A percentile compares a stretch with the other conserved stretches of the same genome.
Evolutionary conservation across 37 sponge, comb jelly and placozoan genomes (phyloP).

Genomic region (Chondrilla cf. caribensis): DNA sequence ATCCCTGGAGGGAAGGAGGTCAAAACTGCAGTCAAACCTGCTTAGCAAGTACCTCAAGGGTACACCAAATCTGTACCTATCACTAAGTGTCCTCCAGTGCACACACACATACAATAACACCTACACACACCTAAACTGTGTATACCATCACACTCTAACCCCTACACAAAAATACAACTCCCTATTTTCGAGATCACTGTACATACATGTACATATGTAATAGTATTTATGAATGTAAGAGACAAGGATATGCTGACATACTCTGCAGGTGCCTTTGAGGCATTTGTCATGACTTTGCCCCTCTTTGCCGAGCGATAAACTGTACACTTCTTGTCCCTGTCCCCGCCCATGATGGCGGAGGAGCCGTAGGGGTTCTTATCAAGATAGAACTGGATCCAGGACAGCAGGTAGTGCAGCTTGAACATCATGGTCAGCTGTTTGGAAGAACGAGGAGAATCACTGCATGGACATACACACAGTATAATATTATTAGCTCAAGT

Average conservation of each 20-base stretch:
- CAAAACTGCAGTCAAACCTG: conserved; percentile 31
- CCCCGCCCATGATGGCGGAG: conserved; percentile 31
- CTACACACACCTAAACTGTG: too few relatives aligned
- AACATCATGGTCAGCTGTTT: conserved; percentile 39
- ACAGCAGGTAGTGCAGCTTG: conserved; percentile 29
- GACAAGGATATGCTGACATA: not conserved
- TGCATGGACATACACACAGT: not conserved
- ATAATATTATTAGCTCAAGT: not conserved
- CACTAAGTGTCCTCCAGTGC: too few relatives aligned
- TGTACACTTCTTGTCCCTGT: conserved; percentile 42
- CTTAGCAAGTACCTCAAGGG: too few relatives aligned
- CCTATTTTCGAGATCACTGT: too few relatives aligned
- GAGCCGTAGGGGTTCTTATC: conserved; percentile 44
- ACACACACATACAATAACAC: too few relatives aligned
- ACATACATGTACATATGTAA: not conserved
- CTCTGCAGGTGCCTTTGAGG: conserved; percentile 15
- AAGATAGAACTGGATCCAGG: conserved; percentile 42
- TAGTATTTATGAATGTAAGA: not conserved
- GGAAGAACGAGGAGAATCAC: not conserved
- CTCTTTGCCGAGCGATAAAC: conserved; percentile 37
- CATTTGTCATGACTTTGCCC: conserved; percentile 44
- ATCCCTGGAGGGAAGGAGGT: conserved; percentile 5
- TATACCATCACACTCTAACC: too few relatives aligned
- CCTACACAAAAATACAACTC: too few relatives aligned
- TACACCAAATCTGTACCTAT: too few relatives aligned